Conservation (phyloP, 2,888 invertebrate genomes). For the Exephanes ischioxanthus region DNA sequence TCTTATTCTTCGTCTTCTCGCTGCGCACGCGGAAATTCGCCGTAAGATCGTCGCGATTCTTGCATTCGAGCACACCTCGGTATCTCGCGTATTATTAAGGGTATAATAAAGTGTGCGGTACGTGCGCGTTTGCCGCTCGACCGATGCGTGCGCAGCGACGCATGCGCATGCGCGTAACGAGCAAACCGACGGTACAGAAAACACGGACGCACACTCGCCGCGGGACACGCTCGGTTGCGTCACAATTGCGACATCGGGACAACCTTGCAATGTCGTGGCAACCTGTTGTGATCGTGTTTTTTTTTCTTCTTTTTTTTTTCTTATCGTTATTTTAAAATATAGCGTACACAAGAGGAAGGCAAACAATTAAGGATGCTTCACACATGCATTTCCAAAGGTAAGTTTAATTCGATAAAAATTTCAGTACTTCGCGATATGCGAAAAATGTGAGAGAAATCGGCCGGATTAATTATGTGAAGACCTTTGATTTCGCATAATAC, state of each 20-base stretch:
- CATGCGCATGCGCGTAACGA: constrained; percentile 7
- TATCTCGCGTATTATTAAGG: not conserved
- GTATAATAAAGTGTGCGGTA: not conserved
- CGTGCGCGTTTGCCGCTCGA: not conserved
- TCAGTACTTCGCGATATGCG: too few species aligned
- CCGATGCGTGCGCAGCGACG: constrained; percentile 25
- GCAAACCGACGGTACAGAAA: constrained; percentile 9
- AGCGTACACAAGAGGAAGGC: not conserved
- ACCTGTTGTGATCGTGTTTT: constrained; percentile 56
- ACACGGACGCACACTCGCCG: constrained; percentile 28
- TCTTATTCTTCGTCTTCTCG: constrained; percentile 30
- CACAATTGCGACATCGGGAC: constrained; percentile 72
- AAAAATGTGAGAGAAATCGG: too few species aligned
- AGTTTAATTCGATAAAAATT: too few species aligned
- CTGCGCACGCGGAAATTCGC: constrained; percentile 25
- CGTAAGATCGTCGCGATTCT: constrained; percentile 3
- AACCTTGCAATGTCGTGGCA: constrained; percentile 76
- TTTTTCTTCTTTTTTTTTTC: constrained; percentile 34
- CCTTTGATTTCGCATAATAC: too few species aligned
- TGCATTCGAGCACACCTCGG: not conserved
- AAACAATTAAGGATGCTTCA: not conserved
- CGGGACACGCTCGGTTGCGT: constrained; percentile 67
- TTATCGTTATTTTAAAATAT: constrained; percentile 4
- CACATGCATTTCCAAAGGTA: too few species aligned
- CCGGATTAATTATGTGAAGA: too few species aligned